Percentiles rank a stretch among this genome's conserved stretches.
phyloP scores from a whole-genome alignment of 2,888 invertebrate species.

The Ophonus ardosiacus region DNA sequence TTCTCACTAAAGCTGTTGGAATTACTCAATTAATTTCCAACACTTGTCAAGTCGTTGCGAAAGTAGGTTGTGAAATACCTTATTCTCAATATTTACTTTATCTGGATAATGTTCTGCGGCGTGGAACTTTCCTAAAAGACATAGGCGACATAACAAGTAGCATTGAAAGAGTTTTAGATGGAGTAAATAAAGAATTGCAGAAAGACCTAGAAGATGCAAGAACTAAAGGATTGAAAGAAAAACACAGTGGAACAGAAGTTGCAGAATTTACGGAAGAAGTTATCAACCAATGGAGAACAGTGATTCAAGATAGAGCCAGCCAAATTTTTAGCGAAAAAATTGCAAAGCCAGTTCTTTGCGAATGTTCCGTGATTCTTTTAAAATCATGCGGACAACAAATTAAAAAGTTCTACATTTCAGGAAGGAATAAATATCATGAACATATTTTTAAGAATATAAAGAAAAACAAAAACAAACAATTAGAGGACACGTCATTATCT shows the following conservation, averaged over 20 bases:
- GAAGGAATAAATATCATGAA: slow-evolving; percentile 41
- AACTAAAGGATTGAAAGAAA: background rate
- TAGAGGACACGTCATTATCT: background rate
- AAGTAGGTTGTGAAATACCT: background rate
- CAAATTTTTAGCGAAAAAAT: slow-evolving; percentile 58
- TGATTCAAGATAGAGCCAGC: slow-evolving; percentile 55
- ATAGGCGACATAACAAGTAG: slow-evolving; percentile 39
- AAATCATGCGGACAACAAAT: slow-evolving; percentile 39
- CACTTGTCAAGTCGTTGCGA: background rate
- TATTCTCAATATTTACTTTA: background rate
- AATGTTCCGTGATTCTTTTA: slow-evolving; percentile 41
- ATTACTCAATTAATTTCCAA: background rate
- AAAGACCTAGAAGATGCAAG: slow-evolving; percentile 23
- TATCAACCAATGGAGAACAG: slow-evolving; percentile 52
- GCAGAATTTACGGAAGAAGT: slow-evolving; percentile 52
- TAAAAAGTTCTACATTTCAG: slow-evolving; percentile 7
- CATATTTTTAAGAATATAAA: slow-evolving; percentile 42
- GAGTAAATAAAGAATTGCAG: slow-evolving; percentile 45
- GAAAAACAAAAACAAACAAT: slow-evolving; percentile 19
- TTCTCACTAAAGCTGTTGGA: background rate
- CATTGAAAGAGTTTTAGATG: slow-evolving; percentile 43
- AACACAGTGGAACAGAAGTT: background rate
- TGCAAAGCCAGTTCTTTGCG: slow-evolving; percentile 58
- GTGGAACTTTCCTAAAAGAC: background rate
- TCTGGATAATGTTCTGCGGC: background rate